These are phyloP conservation scores for Linyphia triangularis DNA, from an alignment of 2,888 invertebrate species.

Conservation along the genomic window DNA sequence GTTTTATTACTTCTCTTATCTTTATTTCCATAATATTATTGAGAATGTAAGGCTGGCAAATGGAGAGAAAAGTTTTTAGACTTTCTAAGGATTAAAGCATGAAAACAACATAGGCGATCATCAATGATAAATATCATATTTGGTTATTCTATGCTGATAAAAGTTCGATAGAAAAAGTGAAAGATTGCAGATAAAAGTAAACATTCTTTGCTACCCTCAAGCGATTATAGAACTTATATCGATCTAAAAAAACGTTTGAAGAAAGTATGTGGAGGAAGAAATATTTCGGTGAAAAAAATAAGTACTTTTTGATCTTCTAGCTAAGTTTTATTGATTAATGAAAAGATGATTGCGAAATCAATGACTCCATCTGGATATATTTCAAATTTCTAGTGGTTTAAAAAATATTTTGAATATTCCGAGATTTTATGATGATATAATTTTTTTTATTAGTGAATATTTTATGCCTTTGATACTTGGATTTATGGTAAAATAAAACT, in stretches of 20 bases:
- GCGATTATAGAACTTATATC: background rate
- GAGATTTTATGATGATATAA: background rate
- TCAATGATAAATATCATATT: background rate
- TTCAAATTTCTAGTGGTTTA: background rate
- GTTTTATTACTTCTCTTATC: too few relatives aligned
- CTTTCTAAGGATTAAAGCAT: background rate
- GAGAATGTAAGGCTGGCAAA: background rate
- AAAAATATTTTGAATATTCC: background rate
- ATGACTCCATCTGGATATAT: background rate
- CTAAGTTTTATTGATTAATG: conserved; percentile 40
- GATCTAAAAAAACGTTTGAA: background rate
- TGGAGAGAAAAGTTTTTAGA: background rate
- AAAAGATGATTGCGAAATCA: conserved; percentile 35
- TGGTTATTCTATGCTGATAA: background rate
- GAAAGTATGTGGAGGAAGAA: background rate
- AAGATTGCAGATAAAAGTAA: conserved; percentile 7
- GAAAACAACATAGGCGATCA: background rate
- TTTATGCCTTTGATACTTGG: too few relatives aligned
- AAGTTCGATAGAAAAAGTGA: conserved; percentile 9
- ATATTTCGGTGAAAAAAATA: background rate
- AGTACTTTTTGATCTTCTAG: background rate
- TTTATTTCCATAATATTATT: too few relatives aligned
- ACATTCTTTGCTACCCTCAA: background rate
- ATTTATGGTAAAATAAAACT: too few relatives aligned
- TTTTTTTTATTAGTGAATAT: too few relatives aligned